Evolutionary conservation across 2,797 vertebrate genomes (phyloP).

Genomic region (Poecile montanus): DNA sequence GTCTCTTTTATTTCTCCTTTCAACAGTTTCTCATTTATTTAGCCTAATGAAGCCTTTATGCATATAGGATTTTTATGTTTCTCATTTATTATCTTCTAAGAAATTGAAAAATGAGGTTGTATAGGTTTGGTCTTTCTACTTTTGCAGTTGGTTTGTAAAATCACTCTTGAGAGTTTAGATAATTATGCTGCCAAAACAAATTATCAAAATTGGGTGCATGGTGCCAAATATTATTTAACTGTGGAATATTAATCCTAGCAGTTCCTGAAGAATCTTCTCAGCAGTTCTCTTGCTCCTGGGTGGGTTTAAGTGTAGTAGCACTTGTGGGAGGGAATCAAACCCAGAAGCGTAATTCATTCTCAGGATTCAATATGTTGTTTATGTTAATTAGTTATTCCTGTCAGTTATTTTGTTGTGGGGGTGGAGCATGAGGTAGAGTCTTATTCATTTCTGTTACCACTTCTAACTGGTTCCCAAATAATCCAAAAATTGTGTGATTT

Average conservation of each 20-base stretch:
- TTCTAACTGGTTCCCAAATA: neutral
- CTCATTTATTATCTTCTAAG: neutral
- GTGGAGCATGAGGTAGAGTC: neutral
- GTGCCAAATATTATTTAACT: neutral
- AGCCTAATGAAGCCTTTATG: neutral
- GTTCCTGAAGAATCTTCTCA: neutral
- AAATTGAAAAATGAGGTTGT: neutral
- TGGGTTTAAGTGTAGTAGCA: neutral
- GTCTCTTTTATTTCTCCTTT: neutral
- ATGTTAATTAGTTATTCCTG: neutral
- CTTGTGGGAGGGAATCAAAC: neutral
- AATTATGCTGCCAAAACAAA: neutral
- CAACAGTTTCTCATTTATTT: neutral
- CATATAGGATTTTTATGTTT: neutral
- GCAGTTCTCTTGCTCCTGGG: neutral
- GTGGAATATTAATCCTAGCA: neutral
- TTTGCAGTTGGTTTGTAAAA: neutral
- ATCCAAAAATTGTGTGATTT: neutral
- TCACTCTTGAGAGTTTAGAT: neutral
- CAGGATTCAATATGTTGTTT: neutral
- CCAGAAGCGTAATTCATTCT: neutral
- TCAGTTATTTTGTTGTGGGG: neutral
- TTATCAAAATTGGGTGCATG: neutral
- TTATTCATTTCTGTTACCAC: neutral
- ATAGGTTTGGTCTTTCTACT: neutral